phyloP scores from a whole-genome alignment of 2,888 invertebrate genomes.

The Cephus nigrinus region DNA sequence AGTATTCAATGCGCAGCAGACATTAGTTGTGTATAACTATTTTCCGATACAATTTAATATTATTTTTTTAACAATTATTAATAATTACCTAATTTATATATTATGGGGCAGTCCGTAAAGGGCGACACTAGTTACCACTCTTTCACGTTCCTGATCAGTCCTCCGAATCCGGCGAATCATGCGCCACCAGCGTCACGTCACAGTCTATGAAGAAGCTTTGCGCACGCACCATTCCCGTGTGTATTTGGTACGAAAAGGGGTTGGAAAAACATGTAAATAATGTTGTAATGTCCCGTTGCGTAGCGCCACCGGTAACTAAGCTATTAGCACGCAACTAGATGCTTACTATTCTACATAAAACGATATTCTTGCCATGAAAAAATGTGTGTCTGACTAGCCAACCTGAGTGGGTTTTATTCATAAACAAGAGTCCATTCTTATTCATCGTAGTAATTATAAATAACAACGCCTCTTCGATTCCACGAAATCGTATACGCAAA shows the following conservation, averaged over 20 bases:
- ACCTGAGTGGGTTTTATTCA: background rate
- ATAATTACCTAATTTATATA: background rate
- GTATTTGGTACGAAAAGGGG: conserved; percentile 33
- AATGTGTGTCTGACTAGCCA: background rate
- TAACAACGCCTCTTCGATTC: background rate
- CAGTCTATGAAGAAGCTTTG: conserved; percentile 40
- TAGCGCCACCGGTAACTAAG: background rate
- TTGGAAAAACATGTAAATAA: conserved; percentile 41
- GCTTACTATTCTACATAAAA: background rate
- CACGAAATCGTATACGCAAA: background rate
- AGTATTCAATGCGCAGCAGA: background rate
- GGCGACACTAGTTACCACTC: background rate
- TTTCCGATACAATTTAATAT: background rate
- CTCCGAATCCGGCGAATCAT: conserved; percentile 42
- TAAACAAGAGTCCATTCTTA: background rate
- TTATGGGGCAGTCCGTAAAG: background rate
- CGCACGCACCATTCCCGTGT: conserved; percentile 37
- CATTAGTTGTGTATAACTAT: background rate
- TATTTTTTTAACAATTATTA: background rate
- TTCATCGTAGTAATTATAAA: background rate
- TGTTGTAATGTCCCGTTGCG: conserved; percentile 19
- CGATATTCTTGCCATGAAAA: background rate
- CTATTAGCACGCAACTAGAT: background rate
- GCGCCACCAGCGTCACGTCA: conserved; percentile 40
- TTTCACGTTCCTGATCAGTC: conserved; percentile 27